Base-by-base conservation (phyloP, 2,888 invertebrate genomes). In the Camponotus fellah region DNA sequence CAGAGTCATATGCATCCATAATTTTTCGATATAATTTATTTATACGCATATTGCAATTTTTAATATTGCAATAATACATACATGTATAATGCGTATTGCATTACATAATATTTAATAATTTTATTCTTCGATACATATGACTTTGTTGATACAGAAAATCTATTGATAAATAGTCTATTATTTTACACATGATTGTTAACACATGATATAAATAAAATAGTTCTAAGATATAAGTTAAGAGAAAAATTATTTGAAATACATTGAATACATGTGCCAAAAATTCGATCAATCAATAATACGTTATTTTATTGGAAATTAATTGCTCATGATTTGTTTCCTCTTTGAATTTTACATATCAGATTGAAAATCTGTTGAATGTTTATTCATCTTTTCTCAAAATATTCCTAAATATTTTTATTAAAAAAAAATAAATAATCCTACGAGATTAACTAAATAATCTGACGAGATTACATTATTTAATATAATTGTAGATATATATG, bases 181-280 rank as follows among this genome's bases (percentile, higher is more conserved):
- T 76, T 82, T 26, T 26, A 26, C 26, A 26, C 26, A 26, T 26
- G 26, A 26, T 26, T 62, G 82, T 87, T 84, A 74, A 82, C 85
- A 65, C 34, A 65, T 62, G 10, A 72, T 71, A 71, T 76, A 85
- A 80, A 77, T 76, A 82, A 80, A 80, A 82, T 85, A 87, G 82
- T 26, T 8, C 26, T 89, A 89, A 84, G 56, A 40, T n/a, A 65
- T 87, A 88, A 89, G 81, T 86, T 86, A 90, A 92, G 94, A 94
- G 94, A 94, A 94, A 93, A 94, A 94, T 94, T 94, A 94, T 94
- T 94, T 94, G 94, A 92, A 94, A 94, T 94, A 92, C 94, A 94
- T 94, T 94, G 85, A 88, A 90, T 92, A 46, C 53, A 91, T 87
- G 92, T 93, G 93, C 92, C 92, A 94, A 94, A 92, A 91, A 86